These are phyloP conservation scores for Limosa lapponica DNA, from an alignment of 2,797 vertebrate species.

Conservation along the genomic window DNA sequence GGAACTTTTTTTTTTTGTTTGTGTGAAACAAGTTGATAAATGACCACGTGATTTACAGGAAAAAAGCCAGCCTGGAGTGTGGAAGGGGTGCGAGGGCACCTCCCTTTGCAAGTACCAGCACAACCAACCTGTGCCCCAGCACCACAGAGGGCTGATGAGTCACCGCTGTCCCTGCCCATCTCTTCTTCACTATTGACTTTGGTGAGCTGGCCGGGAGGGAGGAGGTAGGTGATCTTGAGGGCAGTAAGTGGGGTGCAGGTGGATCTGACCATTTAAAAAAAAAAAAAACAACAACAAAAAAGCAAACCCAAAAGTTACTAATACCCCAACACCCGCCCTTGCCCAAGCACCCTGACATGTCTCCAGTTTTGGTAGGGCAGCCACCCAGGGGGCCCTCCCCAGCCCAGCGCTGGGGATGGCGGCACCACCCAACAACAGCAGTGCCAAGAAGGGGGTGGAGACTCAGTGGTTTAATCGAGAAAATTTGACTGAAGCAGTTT, in stretches of 20 bases:
- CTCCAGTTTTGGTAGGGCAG: accelerated
- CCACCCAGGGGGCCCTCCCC: too few species aligned
- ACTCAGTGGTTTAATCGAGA: accelerated
- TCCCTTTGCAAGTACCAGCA: accelerated
- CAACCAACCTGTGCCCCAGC: too few species aligned
- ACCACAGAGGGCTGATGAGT: accelerated
- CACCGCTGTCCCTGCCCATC: accelerated
- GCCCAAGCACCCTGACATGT: accelerated
- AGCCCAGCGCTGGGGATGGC: accelerated
- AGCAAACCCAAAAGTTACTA: neutral
- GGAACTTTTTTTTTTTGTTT: too few species aligned
- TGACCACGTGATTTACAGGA: neutral
- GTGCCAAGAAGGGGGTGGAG: neutral
- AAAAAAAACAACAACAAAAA: neutral
- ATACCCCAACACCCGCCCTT: accelerated
- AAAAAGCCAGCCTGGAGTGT: accelerated
- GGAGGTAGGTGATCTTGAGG: accelerated
- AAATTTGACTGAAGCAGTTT: accelerated
- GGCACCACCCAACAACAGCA: neutral
- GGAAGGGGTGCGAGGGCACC: accelerated
- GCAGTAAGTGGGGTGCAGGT: neutral
- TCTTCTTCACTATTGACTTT: accelerated
- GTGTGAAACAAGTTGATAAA: neutral
- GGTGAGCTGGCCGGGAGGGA: neutral
- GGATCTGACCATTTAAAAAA: too few species aligned